Base-by-base conservation (phyloP, 2,888 invertebrate genomes). In the Gastracanthus pulcherrimus region DNA sequence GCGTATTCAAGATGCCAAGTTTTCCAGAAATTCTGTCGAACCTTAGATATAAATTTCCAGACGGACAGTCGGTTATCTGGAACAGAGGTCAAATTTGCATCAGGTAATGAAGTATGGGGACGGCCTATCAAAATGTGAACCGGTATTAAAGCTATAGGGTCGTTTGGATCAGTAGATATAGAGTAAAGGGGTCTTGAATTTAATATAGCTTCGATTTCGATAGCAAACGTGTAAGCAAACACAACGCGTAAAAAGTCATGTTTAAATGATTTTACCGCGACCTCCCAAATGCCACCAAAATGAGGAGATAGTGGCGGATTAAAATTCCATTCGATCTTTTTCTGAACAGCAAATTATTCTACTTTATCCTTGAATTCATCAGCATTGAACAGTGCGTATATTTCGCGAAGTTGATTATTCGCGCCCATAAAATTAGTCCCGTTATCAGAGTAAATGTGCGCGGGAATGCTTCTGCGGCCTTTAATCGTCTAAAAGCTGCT, bases 241-340 rank as follows among this genome's bases (percentile, higher is more conserved):
- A 38, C 38, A 38, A 64, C 64, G 0, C 64, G 36, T 6, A 1
- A 7, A 16, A 66, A 38, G 9, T 66, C 38, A 11, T 66, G 38
- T 13, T 66, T 66, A 13, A 23, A 66, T 0, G 38, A 38, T 38
- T 66, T 66, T 1, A 38, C 38, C 9, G 38, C 38, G 29, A 9
- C 84, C 83, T 31, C n/a, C n/a, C n/a, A n/a, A n/a, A n/a, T n/a
- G n/a, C n/a, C n/a, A n/a, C n/a, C n/a, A n/a, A n/a, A n/a, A n/a
- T n/a, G n/a, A n/a, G n/a, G n/a, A n/a, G n/a, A n/a, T n/a, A n/a
- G n/a, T n/a, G n/a, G n/a, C n/a, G 82, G 81, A 36, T 55, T 81
- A 19, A 83, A 84, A 55, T 78, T 76, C 77, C 83, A 84, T 26
- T 70, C 23, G 4, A 84, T 78, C 11, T 58, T 51, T 23, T 76